phyloP scores from a whole-genome alignment of 1,140 invertebrate genomes.

The Pseudomyrmex gracilis region DNA sequence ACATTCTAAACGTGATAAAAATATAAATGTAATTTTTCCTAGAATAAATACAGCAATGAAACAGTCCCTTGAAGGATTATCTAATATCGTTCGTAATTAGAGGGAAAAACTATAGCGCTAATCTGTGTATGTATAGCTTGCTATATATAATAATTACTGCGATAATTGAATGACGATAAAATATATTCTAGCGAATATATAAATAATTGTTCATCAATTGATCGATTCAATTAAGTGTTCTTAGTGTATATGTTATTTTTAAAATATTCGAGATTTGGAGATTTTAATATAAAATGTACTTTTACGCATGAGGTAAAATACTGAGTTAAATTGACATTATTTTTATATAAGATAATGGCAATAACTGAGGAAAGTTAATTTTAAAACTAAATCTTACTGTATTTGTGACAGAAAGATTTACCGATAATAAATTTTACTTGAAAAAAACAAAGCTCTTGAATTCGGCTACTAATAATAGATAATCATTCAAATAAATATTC shows the following conservation, averaged over 20 bases:
- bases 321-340: background rate
- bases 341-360: background rate
- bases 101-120: background rate
- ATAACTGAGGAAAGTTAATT: background rate
- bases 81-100: slow-evolving; percentile 43
- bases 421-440: background rate
- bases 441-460: background rate
- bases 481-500: slow-evolving; percentile 10
- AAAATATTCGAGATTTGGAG: background rate
- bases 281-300: no score
- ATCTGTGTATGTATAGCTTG: slow-evolving; percentile 14
- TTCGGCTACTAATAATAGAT: slow-evolving; percentile 1
- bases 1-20: slow-evolving; percentile 29
- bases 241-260: background rate
- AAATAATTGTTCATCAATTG: background rate
- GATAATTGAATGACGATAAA: slow-evolving; percentile 6
- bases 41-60: slow-evolving; percentile 22
- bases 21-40: slow-evolving; percentile 11
- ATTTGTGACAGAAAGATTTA: background rate
- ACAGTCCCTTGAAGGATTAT: slow-evolving; percentile 67
- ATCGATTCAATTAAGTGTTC: background rate
- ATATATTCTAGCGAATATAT: slow-evolving; percentile 15
- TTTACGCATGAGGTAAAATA: background rate
- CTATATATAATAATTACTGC: slow-evolving; percentile 18
- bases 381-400: background rate